phyloP scores from a whole-genome alignment of 2,113 vertebrate species.

The Gavia stellata region DNA sequence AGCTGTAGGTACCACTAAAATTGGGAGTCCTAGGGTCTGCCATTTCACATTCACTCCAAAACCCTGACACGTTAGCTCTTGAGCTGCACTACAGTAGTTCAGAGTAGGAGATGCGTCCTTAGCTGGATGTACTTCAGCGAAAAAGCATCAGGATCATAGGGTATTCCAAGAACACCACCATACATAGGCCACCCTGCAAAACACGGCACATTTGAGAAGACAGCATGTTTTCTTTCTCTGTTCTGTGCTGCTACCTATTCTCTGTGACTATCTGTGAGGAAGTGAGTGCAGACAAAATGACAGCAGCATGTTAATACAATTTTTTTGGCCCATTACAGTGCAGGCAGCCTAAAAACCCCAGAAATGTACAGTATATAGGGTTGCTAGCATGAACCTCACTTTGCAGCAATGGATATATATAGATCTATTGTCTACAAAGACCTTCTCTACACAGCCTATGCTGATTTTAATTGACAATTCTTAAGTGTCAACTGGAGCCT shows the following conservation, averaged over 20 bases:
- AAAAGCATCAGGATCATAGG: neutral
- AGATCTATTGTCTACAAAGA: neutral
- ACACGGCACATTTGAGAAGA: neutral
- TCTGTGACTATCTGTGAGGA: neutral
- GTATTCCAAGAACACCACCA: neutral
- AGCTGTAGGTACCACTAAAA: neutral
- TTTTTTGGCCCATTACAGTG: neutral
- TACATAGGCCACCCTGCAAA: neutral
- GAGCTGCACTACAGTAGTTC: neutral
- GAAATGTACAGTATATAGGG: neutral
- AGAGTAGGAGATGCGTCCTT: neutral
- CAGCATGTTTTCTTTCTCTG: neutral
- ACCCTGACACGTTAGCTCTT: neutral
- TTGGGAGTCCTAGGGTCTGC: neutral
- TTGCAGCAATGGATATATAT: neutral
- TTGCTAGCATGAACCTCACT: neutral
- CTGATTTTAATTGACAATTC: neutral
- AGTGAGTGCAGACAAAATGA: neutral
- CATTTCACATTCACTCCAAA: neutral
- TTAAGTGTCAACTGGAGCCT: neutral
- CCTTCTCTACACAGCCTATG: neutral
- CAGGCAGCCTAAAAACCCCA: neutral
- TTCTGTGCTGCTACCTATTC: neutral
- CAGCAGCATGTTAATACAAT: neutral
- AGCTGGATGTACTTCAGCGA: neutral